These are phyloP conservation scores for Catocala fraxini DNA, from an alignment of 2,888 invertebrate genomes.

Conservation along the genomic window DNA sequence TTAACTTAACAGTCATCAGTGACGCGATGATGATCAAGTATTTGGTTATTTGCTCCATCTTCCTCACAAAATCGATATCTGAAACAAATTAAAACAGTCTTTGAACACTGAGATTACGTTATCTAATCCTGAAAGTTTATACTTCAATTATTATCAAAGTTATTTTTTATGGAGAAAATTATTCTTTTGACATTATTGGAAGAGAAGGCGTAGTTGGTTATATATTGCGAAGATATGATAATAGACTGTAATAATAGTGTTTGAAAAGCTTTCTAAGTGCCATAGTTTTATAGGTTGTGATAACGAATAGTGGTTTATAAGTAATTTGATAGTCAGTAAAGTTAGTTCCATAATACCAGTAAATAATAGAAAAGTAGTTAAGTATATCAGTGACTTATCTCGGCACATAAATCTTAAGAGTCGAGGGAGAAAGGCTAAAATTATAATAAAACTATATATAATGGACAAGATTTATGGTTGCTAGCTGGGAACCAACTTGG, in stretches of 20 bases:
- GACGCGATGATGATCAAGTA: conserved; percentile 78
- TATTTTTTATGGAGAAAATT: conserved; percentile 32
- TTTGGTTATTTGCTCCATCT: conserved; percentile 76
- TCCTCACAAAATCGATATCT: conserved; percentile 51
- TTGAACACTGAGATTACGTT: conserved; percentile 20
- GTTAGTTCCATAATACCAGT: conserved; percentile 20
- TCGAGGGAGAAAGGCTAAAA: conserved; percentile 28
- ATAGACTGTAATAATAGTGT: conserved; percentile 33
- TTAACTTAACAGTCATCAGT: conserved; percentile 77
- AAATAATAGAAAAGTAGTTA: conserved; percentile 33
- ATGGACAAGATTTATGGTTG: conserved; percentile 10
- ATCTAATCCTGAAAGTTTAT: conserved; percentile 24
- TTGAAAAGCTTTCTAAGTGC: conserved; percentile 36
- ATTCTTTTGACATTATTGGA: conserved; percentile 29
- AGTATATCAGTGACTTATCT: conserved; percentile 28
- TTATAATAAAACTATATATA: conserved; percentile 34
- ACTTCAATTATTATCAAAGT: conserved; percentile 28
- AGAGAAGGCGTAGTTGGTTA: conserved; percentile 19
- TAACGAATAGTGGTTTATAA: conserved; percentile 33
- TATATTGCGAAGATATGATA: conserved; percentile 39
- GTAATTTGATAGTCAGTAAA: conserved; percentile 33
- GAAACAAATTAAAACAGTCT: conserved; percentile 58
- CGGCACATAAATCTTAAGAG: conserved; percentile 38
- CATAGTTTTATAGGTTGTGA: conserved; percentile 44
- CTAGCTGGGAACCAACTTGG: conserved; percentile 7